These are phyloP conservation scores for Spilarctia lutea DNA, from an alignment of 2,888 invertebrate species.

Conservation along the genomic window DNA sequence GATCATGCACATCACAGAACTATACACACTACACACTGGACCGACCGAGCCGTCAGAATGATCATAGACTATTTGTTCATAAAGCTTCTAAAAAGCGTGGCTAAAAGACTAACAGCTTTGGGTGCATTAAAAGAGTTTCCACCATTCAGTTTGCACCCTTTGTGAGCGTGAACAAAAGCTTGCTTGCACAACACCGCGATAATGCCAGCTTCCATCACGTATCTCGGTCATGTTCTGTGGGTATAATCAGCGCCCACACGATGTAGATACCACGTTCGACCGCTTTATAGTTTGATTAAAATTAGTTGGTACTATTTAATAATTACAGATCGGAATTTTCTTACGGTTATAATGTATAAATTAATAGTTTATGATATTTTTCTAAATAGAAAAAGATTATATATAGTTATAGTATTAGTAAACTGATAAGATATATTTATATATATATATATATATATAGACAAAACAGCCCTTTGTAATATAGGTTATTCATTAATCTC, in stretches of 20 bases:
- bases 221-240: slow-evolving; percentile 5
- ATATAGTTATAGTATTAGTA: too few species aligned
- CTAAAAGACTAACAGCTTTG: slow-evolving; percentile 21
- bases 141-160: slow-evolving; percentile 18
- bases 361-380: too few species aligned
- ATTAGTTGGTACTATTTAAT: neutral
- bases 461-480: too few species aligned
- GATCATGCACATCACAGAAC: too few species aligned
- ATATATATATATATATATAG: too few species aligned
- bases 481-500: too few species aligned
- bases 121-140: slow-evolving; percentile 13
- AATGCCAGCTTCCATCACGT: slow-evolving; percentile 27
- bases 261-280: neutral
- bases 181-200: slow-evolving; percentile 26
- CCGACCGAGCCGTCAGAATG: neutral
- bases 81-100: neutral
- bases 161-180: slow-evolving; percentile 30
- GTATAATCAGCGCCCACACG: neutral
- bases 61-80: neutral
- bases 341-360: too few species aligned
- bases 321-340: neutral
- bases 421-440: too few species aligned
- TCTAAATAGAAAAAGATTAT: too few species aligned
- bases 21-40: too few species aligned
- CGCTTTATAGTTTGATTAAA: neutral